Evolutionary conservation across 2,797 vertebrate genomes (phyloP), one percentile per base, ranked within the genome.

Genomic region (Aplochiton taeniatus): DNA sequence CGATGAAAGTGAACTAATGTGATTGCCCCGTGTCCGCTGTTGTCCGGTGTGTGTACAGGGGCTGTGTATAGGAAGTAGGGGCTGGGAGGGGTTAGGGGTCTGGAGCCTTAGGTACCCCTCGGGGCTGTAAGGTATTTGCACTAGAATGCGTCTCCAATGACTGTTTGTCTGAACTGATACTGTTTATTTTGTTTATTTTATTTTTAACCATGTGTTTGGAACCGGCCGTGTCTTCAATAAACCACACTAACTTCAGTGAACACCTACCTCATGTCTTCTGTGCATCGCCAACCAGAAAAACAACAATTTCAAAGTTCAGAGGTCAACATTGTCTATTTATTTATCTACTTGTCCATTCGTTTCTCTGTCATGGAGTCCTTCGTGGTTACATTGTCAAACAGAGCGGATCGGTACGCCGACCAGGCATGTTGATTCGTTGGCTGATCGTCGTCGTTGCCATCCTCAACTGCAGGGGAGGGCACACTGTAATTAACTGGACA

Each of bases 271-370:
- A 17, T 59, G 43, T 59, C 8, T 2, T 48, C 48, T 12, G 17
- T 16, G 8, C 63, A 14, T 48, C 31, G 31, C 47, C 19, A 8
- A 9, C 8, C 8, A 64, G 20, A 61, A 54, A 61, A 2, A 58
- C 16, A 16, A 62, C 31, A 60, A 43, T 45, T 65, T 9, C 51
- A 31, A 20, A 16, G 52, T 63, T 51, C 58, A 62, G 60, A 77
- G 59, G 59, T 74, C 66, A 69, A 76, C 78, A 12, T 67, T 84
- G 13, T 76, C 60, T 58, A 55, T 82, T 81, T 77, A 68, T 72
- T 79, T 63, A 43, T 72, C 70, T 45, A 69, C 41, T 57, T 62
- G 14, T 73, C 67, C 68, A 74, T 73, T 73, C 73, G 58, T 65
- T n/a, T n/a, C n/a, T n/a, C 53, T 73, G 58, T 64, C 70, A 68